A percentile compares a stretch with the other conserved stretches of the same genome.
phyloP scores from a whole-genome alignment of 30 jellyfish, hydroid and myxozoan genomes.

The Catostylus mosaicus region DNA sequence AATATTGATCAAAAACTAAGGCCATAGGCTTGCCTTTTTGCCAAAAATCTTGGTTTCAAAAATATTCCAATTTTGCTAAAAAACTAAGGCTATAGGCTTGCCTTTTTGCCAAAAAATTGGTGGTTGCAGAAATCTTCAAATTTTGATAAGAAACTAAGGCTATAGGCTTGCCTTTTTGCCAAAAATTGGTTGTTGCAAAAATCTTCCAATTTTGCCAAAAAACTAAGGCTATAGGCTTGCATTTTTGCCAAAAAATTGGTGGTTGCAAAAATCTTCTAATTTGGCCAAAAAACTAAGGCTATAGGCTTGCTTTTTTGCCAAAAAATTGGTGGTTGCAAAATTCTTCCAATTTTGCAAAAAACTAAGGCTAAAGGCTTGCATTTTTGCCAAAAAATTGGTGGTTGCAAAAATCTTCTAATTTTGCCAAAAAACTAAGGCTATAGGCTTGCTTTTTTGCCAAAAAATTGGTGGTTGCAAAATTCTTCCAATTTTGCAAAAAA shows the following conservation, averaged over 20 bases:
- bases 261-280: not conserved
- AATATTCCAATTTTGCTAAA: not conserved
- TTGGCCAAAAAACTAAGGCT: no score
- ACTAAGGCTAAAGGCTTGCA: slow-evolving; percentile 15
- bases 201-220: not conserved
- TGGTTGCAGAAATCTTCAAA: no score
- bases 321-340: not conserved
- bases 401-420: not conserved
- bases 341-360: not conserved
- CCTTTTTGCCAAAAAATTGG: no score
- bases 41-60: not conserved
- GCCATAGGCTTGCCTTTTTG: slow-evolving; percentile 1
- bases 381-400: not conserved
- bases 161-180: not conserved
- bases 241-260: not conserved
- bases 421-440: slow-evolving; percentile 1
- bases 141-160: not conserved
- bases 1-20: not conserved
- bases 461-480: not conserved
- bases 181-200: not conserved
- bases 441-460: slow-evolving; percentile 7
- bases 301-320: slow-evolving; percentile 1
- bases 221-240: not conserved
- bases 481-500: not conserved
- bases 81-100: no score